These are phyloP conservation scores for Euspilapteryx auroguttella DNA, from an alignment of 2,888 invertebrate genomes.

Conservation along the genomic window DNA sequence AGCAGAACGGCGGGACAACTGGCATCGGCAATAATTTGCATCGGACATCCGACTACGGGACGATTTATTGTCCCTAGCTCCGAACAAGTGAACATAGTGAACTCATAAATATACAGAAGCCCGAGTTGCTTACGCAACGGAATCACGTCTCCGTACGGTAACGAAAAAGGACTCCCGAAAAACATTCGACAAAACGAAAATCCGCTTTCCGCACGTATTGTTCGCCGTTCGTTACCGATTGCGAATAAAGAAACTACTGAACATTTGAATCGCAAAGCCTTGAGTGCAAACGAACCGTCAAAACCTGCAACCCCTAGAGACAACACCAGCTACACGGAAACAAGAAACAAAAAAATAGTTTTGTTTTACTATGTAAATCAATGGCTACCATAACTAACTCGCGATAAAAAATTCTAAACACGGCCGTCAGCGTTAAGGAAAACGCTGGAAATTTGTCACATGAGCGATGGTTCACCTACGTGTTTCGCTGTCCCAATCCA, in stretches of 20 bases:
- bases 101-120: slow-evolving; percentile 55
- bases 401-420: slow-evolving; percentile 56
- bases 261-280: slow-evolving; percentile 46
- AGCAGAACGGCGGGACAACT: too few species aligned
- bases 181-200: slow-evolving; percentile 31
- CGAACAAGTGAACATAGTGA: too few species aligned
- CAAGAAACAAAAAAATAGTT: slow-evolving; percentile 9
- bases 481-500: slow-evolving; percentile 33
- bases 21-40: too few species aligned
- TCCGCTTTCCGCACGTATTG: slow-evolving; percentile 50
- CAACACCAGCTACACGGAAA: slow-evolving; percentile 29
- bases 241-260: slow-evolving; percentile 40
- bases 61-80: too few species aligned
- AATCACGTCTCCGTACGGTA: slow-evolving; percentile 38
- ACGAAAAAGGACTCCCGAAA: slow-evolving; percentile 29
- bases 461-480: slow-evolving; percentile 61
- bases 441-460: slow-evolving; percentile 62
- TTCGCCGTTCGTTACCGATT: slow-evolving; percentile 46
- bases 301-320: slow-evolving; percentile 26
- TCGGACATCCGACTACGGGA: too few species aligned
- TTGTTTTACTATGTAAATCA: slow-evolving; percentile 37
- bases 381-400: slow-evolving; percentile 32
- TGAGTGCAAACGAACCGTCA: slow-evolving; percentile 51
- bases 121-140: slow-evolving; percentile 36
- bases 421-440: slow-evolving; percentile 54